A percentile compares a stretch with the other conserved stretches of the same genome.
Evolutionary conservation across 2,113 vertebrate genomes (phyloP).

Genomic region (Mesocricetus auratus): DNA sequence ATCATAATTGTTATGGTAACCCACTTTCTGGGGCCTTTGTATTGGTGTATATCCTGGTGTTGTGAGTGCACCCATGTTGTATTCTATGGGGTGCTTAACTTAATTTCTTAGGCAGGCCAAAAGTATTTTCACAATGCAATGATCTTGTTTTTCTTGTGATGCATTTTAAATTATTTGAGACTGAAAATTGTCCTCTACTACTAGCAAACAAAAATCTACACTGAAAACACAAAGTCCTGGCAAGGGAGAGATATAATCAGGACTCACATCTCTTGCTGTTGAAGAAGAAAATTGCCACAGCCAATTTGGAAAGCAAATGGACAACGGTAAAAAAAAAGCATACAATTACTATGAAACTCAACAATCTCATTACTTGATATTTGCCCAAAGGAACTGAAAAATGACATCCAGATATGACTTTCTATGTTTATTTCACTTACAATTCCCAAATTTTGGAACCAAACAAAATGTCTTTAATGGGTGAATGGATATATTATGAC

Average conservation of each 20-base stretch:
- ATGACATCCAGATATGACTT: background rate
- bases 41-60: background rate
- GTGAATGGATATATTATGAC: background rate
- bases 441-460: background rate
- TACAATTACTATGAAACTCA: background rate
- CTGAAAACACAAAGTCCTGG: background rate
- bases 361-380: background rate
- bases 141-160: background rate
- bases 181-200: background rate
- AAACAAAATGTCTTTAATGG: background rate
- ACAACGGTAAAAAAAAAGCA: background rate
- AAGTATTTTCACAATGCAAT: background rate
- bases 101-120: background rate
- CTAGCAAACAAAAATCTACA: background rate
- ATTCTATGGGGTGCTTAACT: background rate
- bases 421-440: background rate
- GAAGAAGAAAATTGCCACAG: background rate
- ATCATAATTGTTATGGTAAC: background rate
- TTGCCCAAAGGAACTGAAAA: background rate
- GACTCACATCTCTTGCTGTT: background rate
- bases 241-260: too few relatives aligned
- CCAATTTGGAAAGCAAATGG: background rate
- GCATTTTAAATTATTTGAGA: background rate
- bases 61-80: background rate
- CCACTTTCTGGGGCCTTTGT: background rate